These are phyloP conservation scores for Limnephilus rhombicus DNA, from an alignment of 2,888 invertebrate genomes.

Conservation along the genomic window DNA sequence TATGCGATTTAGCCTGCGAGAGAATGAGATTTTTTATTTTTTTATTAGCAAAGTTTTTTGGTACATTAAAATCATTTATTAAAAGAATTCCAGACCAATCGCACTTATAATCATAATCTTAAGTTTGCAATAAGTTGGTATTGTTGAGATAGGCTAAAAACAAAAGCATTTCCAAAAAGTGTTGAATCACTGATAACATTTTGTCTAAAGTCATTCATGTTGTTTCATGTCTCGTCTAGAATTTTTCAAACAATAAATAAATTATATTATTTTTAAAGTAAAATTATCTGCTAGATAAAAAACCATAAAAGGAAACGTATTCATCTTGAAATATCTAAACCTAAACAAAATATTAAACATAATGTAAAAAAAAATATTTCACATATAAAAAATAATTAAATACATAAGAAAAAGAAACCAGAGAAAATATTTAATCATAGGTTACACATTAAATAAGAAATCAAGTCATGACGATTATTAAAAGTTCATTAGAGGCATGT, in stretches of 20 bases:
- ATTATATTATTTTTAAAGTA: not conserved
- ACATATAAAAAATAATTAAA: not conserved
- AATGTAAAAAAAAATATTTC: not conserved
- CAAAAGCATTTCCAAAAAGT: not conserved
- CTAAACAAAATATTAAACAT: not conserved
- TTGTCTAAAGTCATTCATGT: not conserved
- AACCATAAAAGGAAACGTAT: not conserved
- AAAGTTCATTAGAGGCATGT: not conserved
- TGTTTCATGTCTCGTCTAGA: not conserved
- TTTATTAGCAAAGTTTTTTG: too few relatives aligned
- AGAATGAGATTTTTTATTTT: too few relatives aligned
- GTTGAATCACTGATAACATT: not conserved
- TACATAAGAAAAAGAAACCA: not conserved
- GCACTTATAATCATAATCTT: not conserved
- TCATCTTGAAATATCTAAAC: not conserved
- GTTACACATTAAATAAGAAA: not conserved
- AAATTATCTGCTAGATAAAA: not conserved
- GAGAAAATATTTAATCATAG: not conserved
- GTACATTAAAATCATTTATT: too few relatives aligned
- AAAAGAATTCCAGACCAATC: not conserved
- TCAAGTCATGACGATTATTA: not conserved
- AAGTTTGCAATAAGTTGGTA: not conserved
- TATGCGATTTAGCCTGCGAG: too few relatives aligned
- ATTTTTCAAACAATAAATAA: not conserved
- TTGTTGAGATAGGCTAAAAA: too few relatives aligned